A percentile compares a stretch with the other conserved stretches of the same genome.
These are phyloP conservation scores for Enteromius thamalakanensis DNA, from an alignment of 2,797 vertebrate genomes.

Conservation along the genomic window DNA sequence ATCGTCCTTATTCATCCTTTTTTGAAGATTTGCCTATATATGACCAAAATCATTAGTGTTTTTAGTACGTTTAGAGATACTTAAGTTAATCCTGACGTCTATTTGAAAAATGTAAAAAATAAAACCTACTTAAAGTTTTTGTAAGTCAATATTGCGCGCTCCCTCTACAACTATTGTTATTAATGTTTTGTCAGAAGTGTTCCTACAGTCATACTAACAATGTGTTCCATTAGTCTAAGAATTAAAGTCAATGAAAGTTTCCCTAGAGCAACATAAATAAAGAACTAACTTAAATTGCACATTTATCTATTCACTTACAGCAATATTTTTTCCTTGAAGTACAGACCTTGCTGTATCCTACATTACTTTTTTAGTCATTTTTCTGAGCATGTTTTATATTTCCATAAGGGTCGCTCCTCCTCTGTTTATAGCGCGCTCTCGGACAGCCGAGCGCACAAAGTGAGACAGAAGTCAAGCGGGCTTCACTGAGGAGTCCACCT, in stretches of 20 bases:
- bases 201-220: neutral
- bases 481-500: slow-evolving; percentile 5
- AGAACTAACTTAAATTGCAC: neutral
- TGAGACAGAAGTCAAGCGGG: slow-evolving; percentile 13
- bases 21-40: neutral
- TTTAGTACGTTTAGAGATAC: neutral
- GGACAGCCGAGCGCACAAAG: slow-evolving; percentile 13
- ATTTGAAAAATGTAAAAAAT: neutral
- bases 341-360: neutral
- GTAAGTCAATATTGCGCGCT: neutral
- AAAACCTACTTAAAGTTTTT: neutral
- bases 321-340: neutral
- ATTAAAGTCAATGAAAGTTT: neutral
- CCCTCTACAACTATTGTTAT: neutral
- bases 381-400: neutral
- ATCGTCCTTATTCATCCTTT: neutral
- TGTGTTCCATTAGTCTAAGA: neutral
- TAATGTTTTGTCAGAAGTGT: neutral
- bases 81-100: neutral
- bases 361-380: neutral
- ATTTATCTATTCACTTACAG: neutral
- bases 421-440: slow-evolving; percentile 46
- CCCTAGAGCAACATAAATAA: neutral
- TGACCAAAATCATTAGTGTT: neutral
- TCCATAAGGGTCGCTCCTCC: slow-evolving; percentile 54